Base-by-base conservation (phyloP, 2,113 vertebrate species). In the Odontesthes bonariensis region DNA sequence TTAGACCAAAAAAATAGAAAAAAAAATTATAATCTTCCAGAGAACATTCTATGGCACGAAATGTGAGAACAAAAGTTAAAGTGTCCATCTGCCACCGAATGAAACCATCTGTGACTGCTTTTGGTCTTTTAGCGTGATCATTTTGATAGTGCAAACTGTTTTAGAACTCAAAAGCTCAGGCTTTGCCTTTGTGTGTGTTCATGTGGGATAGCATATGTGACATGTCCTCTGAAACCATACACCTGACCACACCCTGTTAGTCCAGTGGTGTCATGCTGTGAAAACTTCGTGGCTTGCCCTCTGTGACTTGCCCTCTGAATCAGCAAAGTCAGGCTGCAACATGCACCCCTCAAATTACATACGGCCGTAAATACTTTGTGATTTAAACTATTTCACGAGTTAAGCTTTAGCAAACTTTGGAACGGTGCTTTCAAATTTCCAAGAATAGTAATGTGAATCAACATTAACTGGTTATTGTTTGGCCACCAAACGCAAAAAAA, bases 31-130 rank as follows among this genome's bases (percentile, higher is more conserved):
- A 46, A 32, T 72, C 27, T 57, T 67, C 72, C 65, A 73, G 66
- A 76, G 51, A 73, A 73, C 61, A 64, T 82, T 86, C 77, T 12
- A 62, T 82, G 74, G 75, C 79, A 87, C 42, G 57, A 27, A 61
- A 68, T 54, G 59, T 65, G 31, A 69, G 42, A 49, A 75, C 44
- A 61, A 42, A 31, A 59, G n/a, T 82, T 8, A 57, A 73, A 14
- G 35, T 38, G 65, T 56, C 83, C 82, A 86, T 89, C 83, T 85
- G 86, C 77, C 60, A 42, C 10, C 19, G 49, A 86, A 42, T 59
- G 53, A 80, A 88, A 85, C 82, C 86, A 88, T 85, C 81, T 90
- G 79, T 22, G 58, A 69, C 77, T 65, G 47, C 5, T 63, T 66
- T 80, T 69, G 19, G 8, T n/a, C 35, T 62, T 78, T 62, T 70